Conservation (phyloP, 2,113 vertebrate genomes). For the Xiphias gladius region DNA sequence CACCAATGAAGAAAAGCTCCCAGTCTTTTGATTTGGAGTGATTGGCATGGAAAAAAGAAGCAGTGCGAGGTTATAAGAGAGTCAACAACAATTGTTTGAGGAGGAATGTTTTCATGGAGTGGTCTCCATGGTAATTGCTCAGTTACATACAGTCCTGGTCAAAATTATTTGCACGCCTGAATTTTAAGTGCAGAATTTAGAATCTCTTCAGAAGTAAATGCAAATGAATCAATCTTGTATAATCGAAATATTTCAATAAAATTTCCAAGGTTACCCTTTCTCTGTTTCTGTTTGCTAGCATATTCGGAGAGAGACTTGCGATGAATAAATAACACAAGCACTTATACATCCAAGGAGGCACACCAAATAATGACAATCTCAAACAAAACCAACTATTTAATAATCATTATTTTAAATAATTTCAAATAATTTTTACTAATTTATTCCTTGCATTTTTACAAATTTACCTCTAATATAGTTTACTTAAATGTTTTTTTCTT, state of each 20-base stretch:
- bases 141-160: no score
- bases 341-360: background rate
- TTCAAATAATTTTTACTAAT: no score
- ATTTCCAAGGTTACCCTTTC: no score
- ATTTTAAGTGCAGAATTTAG: no score
- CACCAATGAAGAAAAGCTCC: background rate
- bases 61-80: background rate
- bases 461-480: no score
- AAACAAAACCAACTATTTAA: background rate
- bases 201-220: no score
- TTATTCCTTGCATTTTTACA: no score
- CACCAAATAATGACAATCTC: background rate
- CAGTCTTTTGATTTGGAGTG: background rate
- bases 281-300: slow-evolving; percentile 21
- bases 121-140: background rate
- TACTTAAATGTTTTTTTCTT: no score
- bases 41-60: background rate
- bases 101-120: background rate
- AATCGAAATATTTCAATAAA: no score
- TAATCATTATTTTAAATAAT: background rate
- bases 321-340: background rate
- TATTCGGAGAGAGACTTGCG: background rate
- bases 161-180: no score
- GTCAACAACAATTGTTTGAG: background rate
- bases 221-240: no score